Conservation (phyloP, 2,888 invertebrate genomes). For the Drosophila rubida region DNA sequence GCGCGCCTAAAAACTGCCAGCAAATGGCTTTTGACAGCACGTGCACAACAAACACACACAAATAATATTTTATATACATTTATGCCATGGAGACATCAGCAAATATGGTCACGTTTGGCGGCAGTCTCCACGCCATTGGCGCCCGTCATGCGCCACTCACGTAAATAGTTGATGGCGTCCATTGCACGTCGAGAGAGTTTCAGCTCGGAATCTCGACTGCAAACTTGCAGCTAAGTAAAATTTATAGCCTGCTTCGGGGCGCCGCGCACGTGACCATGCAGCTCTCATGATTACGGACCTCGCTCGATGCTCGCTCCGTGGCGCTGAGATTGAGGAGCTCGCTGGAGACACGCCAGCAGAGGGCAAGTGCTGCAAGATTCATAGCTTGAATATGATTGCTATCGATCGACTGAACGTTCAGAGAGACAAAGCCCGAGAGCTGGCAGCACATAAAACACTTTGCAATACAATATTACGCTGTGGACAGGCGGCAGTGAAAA, state of each 20-base stretch:
- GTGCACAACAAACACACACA: constrained; percentile 22
- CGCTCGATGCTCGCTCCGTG: background rate
- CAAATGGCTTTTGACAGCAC: constrained; percentile 57
- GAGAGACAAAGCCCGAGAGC: background rate
- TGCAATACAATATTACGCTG: background rate
- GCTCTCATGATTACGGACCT: constrained; percentile 35
- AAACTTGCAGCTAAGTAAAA: constrained; percentile 74
- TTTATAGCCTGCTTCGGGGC: constrained; percentile 60
- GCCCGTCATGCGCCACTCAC: constrained; percentile 52
- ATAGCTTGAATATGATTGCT: background rate
- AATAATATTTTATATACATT: background rate
- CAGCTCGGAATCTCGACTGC: constrained; percentile 69
- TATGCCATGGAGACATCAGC: constrained; percentile 7
- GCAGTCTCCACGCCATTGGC: constrained; percentile 14
- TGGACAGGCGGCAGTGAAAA: too few species aligned
- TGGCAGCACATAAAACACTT: background rate
- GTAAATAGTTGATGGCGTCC: constrained; percentile 67
- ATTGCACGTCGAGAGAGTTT: constrained; percentile 66
- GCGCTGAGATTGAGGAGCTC: constrained; percentile 39
- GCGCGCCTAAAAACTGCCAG: constrained; percentile 42
- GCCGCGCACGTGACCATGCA: constrained; percentile 71
- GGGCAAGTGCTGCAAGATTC: constrained; percentile 1
- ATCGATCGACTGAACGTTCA: background rate
- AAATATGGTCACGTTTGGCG: constrained; percentile 35
- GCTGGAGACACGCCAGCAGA: background rate